phyloP scores from a whole-genome alignment of 2,888 invertebrate genomes.

The Drosophila limbata region DNA sequence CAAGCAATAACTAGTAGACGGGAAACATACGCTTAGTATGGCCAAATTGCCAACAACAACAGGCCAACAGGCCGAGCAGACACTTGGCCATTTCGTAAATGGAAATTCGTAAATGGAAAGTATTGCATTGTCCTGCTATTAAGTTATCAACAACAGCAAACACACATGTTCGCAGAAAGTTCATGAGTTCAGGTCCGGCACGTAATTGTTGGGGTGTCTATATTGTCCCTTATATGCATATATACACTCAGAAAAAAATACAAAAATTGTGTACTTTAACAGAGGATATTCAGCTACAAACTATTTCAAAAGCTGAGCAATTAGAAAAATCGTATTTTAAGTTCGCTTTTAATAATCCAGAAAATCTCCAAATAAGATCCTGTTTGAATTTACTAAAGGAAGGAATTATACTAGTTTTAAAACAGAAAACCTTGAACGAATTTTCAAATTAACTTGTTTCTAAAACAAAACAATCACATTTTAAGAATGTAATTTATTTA shows the following conservation, averaged over 20 bases:
- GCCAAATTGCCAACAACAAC: neutral
- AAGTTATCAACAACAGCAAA: slow-evolving; percentile 74
- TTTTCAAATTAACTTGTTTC: too few relatives aligned
- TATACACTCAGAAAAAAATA: neutral
- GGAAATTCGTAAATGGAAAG: slow-evolving; percentile 63
- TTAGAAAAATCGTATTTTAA: too few relatives aligned
- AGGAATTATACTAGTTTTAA: too few relatives aligned
- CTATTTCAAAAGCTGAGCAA: too few relatives aligned
- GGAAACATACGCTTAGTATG: slow-evolving; percentile 4
- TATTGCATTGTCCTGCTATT: slow-evolving; percentile 68
- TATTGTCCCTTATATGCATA: slow-evolving; percentile 13
- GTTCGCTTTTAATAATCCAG: too few relatives aligned
- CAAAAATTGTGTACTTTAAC: too few relatives aligned
- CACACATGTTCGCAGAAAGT: slow-evolving; percentile 42
- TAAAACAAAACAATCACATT: too few relatives aligned
- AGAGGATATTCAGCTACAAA: too few relatives aligned
- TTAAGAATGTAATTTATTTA: too few relatives aligned
- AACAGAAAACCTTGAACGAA: too few relatives aligned
- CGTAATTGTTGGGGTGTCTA: slow-evolving; percentile 37
- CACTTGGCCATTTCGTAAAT: slow-evolving; percentile 54
- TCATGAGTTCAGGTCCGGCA: slow-evolving; percentile 36
- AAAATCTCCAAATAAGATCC: too few relatives aligned
- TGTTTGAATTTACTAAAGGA: too few relatives aligned
- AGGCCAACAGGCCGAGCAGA: slow-evolving; percentile 13
- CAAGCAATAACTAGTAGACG: slow-evolving; percentile 35